Conservation (phyloP, 2,888 invertebrate genomes). For the Tiliacea citrago region DNA sequence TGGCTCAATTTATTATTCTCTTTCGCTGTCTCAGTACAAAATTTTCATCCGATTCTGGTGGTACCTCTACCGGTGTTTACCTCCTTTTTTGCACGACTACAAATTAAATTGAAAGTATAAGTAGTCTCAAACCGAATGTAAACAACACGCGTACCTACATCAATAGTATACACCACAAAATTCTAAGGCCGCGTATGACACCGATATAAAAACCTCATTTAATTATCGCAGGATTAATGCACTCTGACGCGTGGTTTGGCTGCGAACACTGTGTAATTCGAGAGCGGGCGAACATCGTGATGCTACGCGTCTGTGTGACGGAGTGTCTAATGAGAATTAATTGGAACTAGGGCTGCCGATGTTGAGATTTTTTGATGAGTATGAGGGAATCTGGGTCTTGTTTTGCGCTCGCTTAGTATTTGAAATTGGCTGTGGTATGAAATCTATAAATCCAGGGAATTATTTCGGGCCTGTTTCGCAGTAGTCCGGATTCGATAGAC, state of each 20-base stretch:
- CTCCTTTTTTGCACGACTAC: neutral
- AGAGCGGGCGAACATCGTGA: slow-evolving; percentile 28
- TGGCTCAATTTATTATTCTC: neutral
- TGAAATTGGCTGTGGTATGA: neutral
- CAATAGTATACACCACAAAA: neutral
- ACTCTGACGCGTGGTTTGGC: slow-evolving; percentile 44
- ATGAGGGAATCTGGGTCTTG: neutral
- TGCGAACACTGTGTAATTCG: slow-evolving; percentile 57
- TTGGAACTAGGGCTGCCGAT: slow-evolving; percentile 37
- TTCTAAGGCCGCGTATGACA: slow-evolving; percentile 33
- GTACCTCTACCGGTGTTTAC: neutral
- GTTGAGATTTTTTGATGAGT: slow-evolving; percentile 20
- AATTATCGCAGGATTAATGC: slow-evolving; percentile 57
- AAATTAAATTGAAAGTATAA: neutral
- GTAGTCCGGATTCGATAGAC: neutral
- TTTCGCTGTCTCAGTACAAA: neutral
- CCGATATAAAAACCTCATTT: slow-evolving; percentile 48
- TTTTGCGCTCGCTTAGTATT: neutral
- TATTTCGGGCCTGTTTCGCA: neutral
- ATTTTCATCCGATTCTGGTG: neutral
- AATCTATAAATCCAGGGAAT: neutral
- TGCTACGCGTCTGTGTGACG: slow-evolving; percentile 42
- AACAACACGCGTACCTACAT: slow-evolving; percentile 11
- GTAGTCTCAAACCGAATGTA: slow-evolving; percentile 1
- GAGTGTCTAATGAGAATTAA: slow-evolving; percentile 51